Evolutionary conservation across 2,888 invertebrate species (phyloP), one percentile per base, ranked within the genome.

Genomic region (Pycnomerus fuliginosus): DNA sequence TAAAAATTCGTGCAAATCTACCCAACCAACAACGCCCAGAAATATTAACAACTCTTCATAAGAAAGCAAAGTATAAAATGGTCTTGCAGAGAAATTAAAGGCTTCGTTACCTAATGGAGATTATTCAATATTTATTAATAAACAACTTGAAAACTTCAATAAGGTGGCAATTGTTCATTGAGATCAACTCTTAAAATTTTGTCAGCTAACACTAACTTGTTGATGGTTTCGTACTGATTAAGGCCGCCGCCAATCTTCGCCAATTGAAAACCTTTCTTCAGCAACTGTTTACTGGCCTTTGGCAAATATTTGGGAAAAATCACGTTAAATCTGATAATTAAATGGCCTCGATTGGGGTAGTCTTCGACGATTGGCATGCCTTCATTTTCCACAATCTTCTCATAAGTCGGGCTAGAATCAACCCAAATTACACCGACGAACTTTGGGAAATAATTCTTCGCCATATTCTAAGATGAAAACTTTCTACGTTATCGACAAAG

Each of bases 291-390:
- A 52, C 74, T 76, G 3, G 69, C 60, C 51, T 74, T 69, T 8
- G 77, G 73, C 32, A 80, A 59, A 61, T 78, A 78, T 41, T 66
- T 59, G 4, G 82, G 82, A 65, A 78, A 82, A 44, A 74, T 67
- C 17, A 82, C 75, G 36, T 78, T 72, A 63, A 90, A 90, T 39
- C 76, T 75, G 52, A 90, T 77, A 28, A 85, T 78, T 25, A 90
- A 70, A 62, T 86, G 79, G 5, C 90, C 90, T 54, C 77, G 82
- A 23, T 78, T 76, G 33, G 77, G 78, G 28, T 76, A 73, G 57
- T 80, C 76, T 39, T 80, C 79, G 1, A 80, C 75, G 39, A 83
- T 66, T 0, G 89, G 89, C 57, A 90, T 74, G 1, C 90, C 90
- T 71, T 90, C 90, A 3, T 79, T 80, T 36, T 78, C 76, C 1